Base-by-base conservation (phyloP, 2,888 invertebrate genomes). In the Pilophorus perplexus region DNA sequence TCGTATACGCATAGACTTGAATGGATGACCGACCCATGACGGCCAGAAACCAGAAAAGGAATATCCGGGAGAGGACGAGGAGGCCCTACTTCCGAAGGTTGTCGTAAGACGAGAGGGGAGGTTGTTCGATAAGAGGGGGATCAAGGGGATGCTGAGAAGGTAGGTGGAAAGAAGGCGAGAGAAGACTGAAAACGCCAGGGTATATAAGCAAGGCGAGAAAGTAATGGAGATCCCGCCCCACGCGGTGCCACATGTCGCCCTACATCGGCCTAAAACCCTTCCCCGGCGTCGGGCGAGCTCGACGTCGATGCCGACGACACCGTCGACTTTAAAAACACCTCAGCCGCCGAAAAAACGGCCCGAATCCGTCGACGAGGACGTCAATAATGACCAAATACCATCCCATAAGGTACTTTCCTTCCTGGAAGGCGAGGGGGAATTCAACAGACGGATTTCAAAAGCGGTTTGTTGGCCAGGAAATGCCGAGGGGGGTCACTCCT, bases 371-470 rank as follows among this genome's bases (percentile, higher is more conserved):
- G 3, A 10, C 27, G 14, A 4, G 23, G 6, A 10, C 40, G 16
- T 16, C 23, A 38, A 59, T 40, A 59, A 40, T 16, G 1, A 6
- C 16, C 16, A 14, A 59, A 59, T 59, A 42, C 14, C 59, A 18
- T 12, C 23, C 59, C 59, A 59, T 59, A 59, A 42, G 59, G 59
- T 25, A 14, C 27, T 59, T 59, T 59, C 42, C 59, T 40, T 40
- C 59, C 42, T 42, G 59, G 42, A 23, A 27, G n/a, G n/a, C n/a
- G n/a, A n/a, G n/a, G n/a, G n/a, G n/a, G n/a, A n/a, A n/a, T n/a
- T n/a, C n/a, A n/a, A n/a, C n/a, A n/a, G 59, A 59, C 59, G 14
- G 59, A 59, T 59, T 59, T 59, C 59, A 59, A 59, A 59, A 59
- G 59, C 42, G 42, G 38, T 55, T 55, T n/a, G n/a, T n/a, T n/a